Base-by-base conservation (phyloP, 2,888 invertebrate species). In the Lasiommata megera region DNA sequence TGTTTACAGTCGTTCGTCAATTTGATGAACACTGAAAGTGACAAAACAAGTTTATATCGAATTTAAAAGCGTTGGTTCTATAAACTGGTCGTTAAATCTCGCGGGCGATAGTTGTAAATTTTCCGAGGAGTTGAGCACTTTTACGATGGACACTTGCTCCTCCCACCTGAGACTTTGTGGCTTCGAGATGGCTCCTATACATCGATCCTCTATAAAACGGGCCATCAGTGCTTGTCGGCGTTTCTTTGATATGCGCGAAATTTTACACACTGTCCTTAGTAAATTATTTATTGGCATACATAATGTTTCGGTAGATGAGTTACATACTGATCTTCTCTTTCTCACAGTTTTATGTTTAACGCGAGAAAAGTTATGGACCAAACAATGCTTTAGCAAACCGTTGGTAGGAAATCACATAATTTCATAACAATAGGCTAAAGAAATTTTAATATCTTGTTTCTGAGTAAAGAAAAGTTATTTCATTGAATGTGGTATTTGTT, bases 11-110 rank as follows among this genome's bases (percentile, higher is more conserved):
- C 69, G 73, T 78, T 73, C 76, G 73, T 77, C 78, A 77, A 76
- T 63, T 68, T 77, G 70, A 82, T 73, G 69, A 73, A 66, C 65
- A 64, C 72, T 73, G 74, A 79, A 77, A 83, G 79, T 82, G 80
- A 82, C 80, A 81, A 81, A 81, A 80, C 78, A 78, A 79, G 72
- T 84, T 84, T 83, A 84, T 80, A 83, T 76, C 76, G 80, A 79
- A 80, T 81, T 88, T 85, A 79, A 85, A 86, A 82, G 83, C 79
- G 75, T 72, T 70, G 76, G 80, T 84, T 86, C 88, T 84, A 88
- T 89, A 89, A 88, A 89, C 85, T 82, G 84, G 62, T 84, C 84
- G 88, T 90, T 88, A 89, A 89, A 88, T 88, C 85, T 84, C 81
- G 76, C 76, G 71, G 75, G 76, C 79, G 82, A 82, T 86, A 83